Evolutionary conservation across 2,113 vertebrate genomes (phyloP), one percentile per base, ranked within the genome.

Genomic region (Alethe castanea): DNA sequence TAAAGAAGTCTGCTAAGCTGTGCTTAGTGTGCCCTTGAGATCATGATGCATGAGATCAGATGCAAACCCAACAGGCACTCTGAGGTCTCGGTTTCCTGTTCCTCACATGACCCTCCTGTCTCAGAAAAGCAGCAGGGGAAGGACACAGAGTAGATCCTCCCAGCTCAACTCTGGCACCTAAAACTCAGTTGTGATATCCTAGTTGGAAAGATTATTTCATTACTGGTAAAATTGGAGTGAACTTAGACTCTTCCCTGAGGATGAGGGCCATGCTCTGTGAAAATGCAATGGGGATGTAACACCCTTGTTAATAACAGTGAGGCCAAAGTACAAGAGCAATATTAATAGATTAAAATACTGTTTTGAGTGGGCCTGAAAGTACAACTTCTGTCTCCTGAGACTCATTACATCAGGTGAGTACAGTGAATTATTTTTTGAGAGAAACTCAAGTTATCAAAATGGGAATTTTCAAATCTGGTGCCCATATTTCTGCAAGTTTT

Each of bases 231-330:
- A 29, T 9, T 40, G 3, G 13, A 56, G 6, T 71, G 35, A 81
- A 50, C 9, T 62, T 40, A 40, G 40, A 40, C 40, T 40, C 40
- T 40, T 40, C 40, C 40, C 40, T 40, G 40, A 40, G 40, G 14
- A 40, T 40, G 13, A 14, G 40, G 40, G 40, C 40, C 40, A 40
- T 40, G 40, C 40, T 59, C 22, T 18, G 4, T n/a, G 52, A 81
- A 59, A 35, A 56, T 38, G 20, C 9, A 65, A 31, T 5, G 3
- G 16, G 5, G 6, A 18, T 0, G 0, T 31, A 79, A 71, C 15
- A 9, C 22, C 15, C 20, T 44, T 64, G 4, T 47, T 24, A 33
- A 12, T 40, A 45, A 84, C 6, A 7, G n/a, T 28, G 9, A 64
- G 6, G 5, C 6, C 0, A 3, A 67, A 42, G 23, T 35, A 91